Conservation (phyloP, 2,797 vertebrate species). For the Hipposideros larvatus region DNA sequence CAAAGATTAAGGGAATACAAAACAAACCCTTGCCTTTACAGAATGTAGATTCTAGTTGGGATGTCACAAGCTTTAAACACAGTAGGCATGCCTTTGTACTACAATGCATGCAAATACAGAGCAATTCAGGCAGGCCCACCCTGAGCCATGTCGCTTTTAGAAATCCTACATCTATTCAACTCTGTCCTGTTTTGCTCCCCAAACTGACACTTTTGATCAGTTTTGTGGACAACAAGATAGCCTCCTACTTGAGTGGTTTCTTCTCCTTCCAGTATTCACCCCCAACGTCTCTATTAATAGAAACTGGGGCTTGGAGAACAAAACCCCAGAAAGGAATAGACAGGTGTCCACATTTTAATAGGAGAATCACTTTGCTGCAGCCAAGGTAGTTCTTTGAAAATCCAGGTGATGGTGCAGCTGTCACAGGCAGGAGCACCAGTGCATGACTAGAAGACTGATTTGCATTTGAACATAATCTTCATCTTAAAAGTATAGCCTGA, state of each 20-base stretch:
- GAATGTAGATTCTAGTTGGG: background rate
- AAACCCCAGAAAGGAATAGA: background rate
- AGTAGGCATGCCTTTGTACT: background rate
- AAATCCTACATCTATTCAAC: background rate
- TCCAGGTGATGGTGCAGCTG: background rate
- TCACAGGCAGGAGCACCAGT: background rate
- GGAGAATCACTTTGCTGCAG: slow-evolving; percentile 25
- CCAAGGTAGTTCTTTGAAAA: slow-evolving; percentile 6
- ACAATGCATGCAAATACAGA: background rate
- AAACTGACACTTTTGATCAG: background rate
- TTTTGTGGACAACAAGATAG: background rate
- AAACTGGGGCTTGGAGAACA: slow-evolving; percentile 11
- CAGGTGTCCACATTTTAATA: background rate
- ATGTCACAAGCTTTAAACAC: background rate
- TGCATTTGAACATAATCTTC: background rate
- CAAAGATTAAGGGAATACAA: background rate
- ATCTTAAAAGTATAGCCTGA: background rate
- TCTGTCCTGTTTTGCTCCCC: background rate
- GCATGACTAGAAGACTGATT: background rate
- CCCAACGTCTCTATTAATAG: slow-evolving; percentile 27
- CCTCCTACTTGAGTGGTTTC: background rate
- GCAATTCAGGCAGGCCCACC: background rate
- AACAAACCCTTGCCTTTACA: too few relatives aligned
- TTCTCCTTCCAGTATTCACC: background rate
- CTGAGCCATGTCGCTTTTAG: background rate